Evolutionary conservation across 2,888 invertebrate genomes (phyloP), one percentile per base, ranked within the genome.

Genomic region (Heteromurus nitidus): DNA sequence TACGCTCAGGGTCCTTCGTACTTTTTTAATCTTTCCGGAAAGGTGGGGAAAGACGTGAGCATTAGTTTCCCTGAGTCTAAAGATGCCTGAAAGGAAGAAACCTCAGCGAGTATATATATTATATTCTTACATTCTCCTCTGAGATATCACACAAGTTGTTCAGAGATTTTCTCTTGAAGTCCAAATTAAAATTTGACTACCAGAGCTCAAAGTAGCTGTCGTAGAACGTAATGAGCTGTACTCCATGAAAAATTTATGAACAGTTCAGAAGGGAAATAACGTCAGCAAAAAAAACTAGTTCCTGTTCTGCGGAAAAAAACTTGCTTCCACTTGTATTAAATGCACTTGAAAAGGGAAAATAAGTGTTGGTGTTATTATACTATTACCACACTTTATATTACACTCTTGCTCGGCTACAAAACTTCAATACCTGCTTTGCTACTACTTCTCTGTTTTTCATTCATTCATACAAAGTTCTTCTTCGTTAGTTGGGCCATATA

Each of bases 171-270:
- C 13, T n/a, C 18, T 18, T 50, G 50, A 50, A 50, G 50, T 50
- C n/a, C n/a, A 50, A 50, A 50, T 50, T 50, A 50, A 50, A 50
- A 50, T 50, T 18, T 50, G 50, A 50, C 18, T 50, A n/a, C 50
- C n/a, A 7, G n/a, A 50, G n/a, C 50, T 50, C n/a, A 7, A 18
- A 50, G 11, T 50, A 50, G n/a, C 50, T 50, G 50, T 50, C 50
- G 50, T 50, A 50, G 50, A 18, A 11, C n/a, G 50, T 50, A 50
- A 50, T 50, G 50, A 50, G 50, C n/a, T 18, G 50, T n/a, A 18
- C 50, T 50, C 50, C 50, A 50, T 50, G 50, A 50, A 50, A 50
- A 50, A n/a, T 50, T 50, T 50, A 50, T 50, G 50, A 11, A n/a
- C n/a, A 50, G 3, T 50, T 18, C 18, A n/a, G n/a, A n/a, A n/a